Percentiles rank a stretch among this genome's conserved stretches.
phyloP scores from a whole-genome alignment of 92 coral and sea anemone genomes.

The Bergia puertoricense region DNA sequence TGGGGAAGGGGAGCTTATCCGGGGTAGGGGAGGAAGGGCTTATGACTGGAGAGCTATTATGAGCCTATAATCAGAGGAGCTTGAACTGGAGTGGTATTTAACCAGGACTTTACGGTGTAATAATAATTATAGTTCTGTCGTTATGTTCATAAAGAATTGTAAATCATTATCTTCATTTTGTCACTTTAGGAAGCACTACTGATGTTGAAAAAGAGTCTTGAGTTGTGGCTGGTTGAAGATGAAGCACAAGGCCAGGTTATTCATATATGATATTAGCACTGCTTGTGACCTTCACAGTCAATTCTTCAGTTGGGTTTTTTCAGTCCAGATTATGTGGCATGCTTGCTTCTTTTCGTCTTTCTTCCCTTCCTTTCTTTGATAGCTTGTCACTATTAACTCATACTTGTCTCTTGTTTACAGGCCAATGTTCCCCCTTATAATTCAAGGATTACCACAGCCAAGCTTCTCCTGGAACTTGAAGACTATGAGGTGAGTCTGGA shows the following conservation, averaged over 20 bases:
- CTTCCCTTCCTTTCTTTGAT: not conserved
- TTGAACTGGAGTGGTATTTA: too few relatives aligned
- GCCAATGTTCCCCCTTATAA: constrained; percentile 83
- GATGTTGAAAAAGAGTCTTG: constrained; percentile 79
- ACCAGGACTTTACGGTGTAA: too few relatives aligned
- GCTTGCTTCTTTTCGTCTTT: not conserved
- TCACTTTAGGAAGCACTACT: constrained; percentile 69
- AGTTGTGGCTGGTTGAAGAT: constrained; percentile 87
- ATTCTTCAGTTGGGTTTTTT: not conserved
- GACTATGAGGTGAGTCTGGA: constrained; percentile 77
- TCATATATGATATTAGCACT: not conserved
- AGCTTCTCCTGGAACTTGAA: constrained; percentile 85
- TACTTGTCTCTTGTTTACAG: constrained; percentile 40
- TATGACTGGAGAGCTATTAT: too few relatives aligned
- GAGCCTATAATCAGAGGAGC: too few relatives aligned
- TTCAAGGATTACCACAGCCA: constrained; percentile 85
- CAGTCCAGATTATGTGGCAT: not conserved
- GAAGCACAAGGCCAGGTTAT: constrained; percentile 72
- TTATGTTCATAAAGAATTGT: not conserved
- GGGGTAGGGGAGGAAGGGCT: too few relatives aligned
- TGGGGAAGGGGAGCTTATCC: too few relatives aligned
- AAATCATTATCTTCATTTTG: not conserved
- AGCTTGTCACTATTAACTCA: not conserved
- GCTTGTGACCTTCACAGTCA: not conserved
- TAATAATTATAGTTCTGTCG: too few relatives aligned